Percentiles rank a stretch among this genome's conserved stretches.
These are phyloP conservation scores for Myotis lucifugus DNA, from an alignment of 2,113 vertebrate genomes.

Conservation along the genomic window DNA sequence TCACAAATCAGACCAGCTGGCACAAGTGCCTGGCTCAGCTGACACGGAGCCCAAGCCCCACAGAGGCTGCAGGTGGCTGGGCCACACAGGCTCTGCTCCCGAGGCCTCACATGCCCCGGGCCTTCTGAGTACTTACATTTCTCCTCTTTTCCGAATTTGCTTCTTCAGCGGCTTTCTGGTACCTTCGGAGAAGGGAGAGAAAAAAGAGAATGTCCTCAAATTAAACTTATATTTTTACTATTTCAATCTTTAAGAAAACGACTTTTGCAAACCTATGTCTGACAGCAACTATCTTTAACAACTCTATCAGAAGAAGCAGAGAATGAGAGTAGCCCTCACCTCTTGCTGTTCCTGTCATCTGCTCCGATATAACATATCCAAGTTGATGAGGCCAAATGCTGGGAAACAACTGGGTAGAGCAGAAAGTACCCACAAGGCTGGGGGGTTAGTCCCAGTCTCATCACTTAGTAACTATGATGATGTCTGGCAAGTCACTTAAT, in stretches of 20 bases:
- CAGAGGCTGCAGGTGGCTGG: constrained; percentile 13
- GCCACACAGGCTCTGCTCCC: not conserved
- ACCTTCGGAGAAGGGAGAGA: constrained; percentile 78
- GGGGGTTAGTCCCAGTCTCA: not conserved
- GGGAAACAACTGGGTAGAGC: not conserved
- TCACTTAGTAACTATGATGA: constrained; percentile 29
- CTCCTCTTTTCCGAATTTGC: constrained; percentile 84
- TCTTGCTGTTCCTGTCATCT: not conserved
- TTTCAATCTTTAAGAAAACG: constrained; percentile 43
- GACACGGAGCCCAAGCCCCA: not conserved
- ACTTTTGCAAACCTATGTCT: constrained; percentile 4
- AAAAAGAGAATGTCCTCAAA: not conserved
- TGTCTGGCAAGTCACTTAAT: not conserved
- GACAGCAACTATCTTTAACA: not conserved
- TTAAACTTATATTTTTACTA: constrained; percentile 45
- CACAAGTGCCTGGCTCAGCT: not conserved
- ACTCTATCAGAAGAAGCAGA: not conserved
- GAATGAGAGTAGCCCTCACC: not conserved
- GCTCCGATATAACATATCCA: not conserved
- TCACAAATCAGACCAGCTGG: constrained; percentile 30
- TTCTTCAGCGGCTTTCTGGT: constrained; percentile 90
- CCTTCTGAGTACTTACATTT: constrained; percentile 82
- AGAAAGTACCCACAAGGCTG: not conserved
- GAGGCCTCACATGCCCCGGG: not conserved
- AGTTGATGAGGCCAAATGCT: not conserved